Conservation (phyloP, 1,140 invertebrate genomes). For the Drosophila virilis region DNA sequence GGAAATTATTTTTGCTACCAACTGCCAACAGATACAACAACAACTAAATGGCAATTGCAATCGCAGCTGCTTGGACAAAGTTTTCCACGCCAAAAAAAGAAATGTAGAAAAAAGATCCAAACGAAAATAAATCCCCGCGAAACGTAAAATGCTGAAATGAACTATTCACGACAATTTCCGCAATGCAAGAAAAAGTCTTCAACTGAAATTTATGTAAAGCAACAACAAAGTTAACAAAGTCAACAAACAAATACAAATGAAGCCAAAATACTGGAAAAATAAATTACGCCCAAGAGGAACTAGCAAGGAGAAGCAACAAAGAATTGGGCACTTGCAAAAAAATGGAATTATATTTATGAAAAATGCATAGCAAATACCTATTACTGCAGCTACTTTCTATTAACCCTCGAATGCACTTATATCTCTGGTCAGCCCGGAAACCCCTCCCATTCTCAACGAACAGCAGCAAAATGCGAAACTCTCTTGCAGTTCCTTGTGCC, state of each 20-base stretch:
- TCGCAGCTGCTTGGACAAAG: slow-evolving; percentile 61
- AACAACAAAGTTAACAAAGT: slow-evolving; percentile 38
- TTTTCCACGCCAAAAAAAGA: slow-evolving; percentile 49
- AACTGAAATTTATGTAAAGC: slow-evolving; percentile 19
- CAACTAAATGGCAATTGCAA: slow-evolving; percentile 59
- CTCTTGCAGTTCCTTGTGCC: slow-evolving; percentile 1
- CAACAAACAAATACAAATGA: slow-evolving; percentile 53
- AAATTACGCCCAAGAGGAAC: slow-evolving; percentile 41
- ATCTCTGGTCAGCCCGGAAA: background rate
- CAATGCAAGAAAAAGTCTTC: slow-evolving; percentile 29
- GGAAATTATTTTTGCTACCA: slow-evolving; percentile 75
- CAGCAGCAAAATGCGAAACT: background rate
- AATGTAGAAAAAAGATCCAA: slow-evolving; percentile 31
- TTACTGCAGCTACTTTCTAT: slow-evolving; percentile 8
- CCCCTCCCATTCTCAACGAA: too few relatives aligned
- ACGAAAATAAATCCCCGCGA: slow-evolving; percentile 41
- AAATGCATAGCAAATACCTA: slow-evolving; percentile 20
- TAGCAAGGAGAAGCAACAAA: background rate
- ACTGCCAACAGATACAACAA: slow-evolving; percentile 16
- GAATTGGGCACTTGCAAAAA: slow-evolving; percentile 8
- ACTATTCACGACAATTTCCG: slow-evolving; percentile 79
- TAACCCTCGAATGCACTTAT: background rate
- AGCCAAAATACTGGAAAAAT: slow-evolving; percentile 36
- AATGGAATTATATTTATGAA: slow-evolving; percentile 29
- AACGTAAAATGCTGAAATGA: slow-evolving; percentile 62